phyloP scores from a whole-genome alignment of 1,140 invertebrate genomes.

The Hypsibius dujardini region DNA sequence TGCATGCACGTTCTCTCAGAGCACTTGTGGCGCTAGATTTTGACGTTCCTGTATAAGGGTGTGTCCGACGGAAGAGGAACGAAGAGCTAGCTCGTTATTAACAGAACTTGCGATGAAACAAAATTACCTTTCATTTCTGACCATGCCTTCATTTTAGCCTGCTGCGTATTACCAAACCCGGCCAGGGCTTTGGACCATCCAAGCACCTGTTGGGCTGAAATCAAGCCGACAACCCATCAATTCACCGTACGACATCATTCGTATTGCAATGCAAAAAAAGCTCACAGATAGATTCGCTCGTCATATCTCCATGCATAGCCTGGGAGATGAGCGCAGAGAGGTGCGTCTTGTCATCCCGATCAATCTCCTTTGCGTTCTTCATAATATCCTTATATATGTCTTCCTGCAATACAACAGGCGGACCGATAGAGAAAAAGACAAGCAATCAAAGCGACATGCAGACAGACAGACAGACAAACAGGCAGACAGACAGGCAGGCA shows the following conservation, averaged over 20 bases:
- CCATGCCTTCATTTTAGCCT: background rate
- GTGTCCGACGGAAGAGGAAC: too few relatives aligned
- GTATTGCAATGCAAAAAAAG: background rate
- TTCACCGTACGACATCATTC: background rate
- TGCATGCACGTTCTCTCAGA: too few relatives aligned
- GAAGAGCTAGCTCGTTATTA: too few relatives aligned
- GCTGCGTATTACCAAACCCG: background rate
- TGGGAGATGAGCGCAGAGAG: slow-evolving; percentile 4
- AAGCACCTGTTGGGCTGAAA: background rate
- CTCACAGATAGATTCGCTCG: background rate
- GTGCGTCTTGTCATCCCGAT: background rate
- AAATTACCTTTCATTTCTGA: background rate
- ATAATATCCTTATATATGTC: slow-evolving; percentile 2
- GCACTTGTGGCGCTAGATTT: too few relatives aligned
- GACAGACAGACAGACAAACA: too few relatives aligned
- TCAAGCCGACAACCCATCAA: background rate
- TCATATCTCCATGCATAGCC: background rate
- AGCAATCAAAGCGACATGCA: too few relatives aligned
- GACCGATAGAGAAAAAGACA: too few relatives aligned
- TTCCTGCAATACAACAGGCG: background rate
- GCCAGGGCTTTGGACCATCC: background rate
- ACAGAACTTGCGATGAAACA: background rate
- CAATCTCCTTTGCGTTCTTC: slow-evolving; percentile 9
- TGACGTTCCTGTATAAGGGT: too few relatives aligned
- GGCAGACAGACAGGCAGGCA: too few relatives aligned